A percentile compares a stretch with the other conserved stretches of the same genome.
These are phyloP conservation scores for Eulithis testata DNA, from an alignment of 2,888 invertebrate species.

Conservation along the genomic window DNA sequence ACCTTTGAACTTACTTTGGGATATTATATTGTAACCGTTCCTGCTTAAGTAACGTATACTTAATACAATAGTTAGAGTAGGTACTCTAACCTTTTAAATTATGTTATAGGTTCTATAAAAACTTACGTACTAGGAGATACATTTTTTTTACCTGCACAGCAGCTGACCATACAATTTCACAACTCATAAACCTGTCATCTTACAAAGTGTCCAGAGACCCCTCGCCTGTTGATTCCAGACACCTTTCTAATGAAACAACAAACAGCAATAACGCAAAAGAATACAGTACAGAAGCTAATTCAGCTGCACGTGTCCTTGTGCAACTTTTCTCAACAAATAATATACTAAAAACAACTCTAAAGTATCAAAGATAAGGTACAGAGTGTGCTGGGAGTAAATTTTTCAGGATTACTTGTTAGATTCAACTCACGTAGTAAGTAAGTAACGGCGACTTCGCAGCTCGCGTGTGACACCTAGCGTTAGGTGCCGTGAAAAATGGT, in stretches of 20 bases:
- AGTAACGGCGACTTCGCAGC: slow-evolving; percentile 79
- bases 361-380: slow-evolving; percentile 11
- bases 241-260: slow-evolving; percentile 50
- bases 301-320: slow-evolving; percentile 52
- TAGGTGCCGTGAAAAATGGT: slow-evolving; percentile 83
- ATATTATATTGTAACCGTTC: neutral
- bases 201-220: slow-evolving; percentile 32
- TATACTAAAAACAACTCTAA: slow-evolving; percentile 14
- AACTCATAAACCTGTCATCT: slow-evolving; percentile 32
- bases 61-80: no score
- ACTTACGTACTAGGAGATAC: no score
- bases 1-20: neutral
- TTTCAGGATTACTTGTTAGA: slow-evolving; percentile 59
- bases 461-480: slow-evolving; percentile 76
- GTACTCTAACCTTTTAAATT: no score
- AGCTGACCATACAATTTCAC: slow-evolving; percentile 25
- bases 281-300: slow-evolving; percentile 64
- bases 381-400: slow-evolving; percentile 36
- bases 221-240: slow-evolving; percentile 46
- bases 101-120: no score
- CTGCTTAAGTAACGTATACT: neutral
- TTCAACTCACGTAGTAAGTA: slow-evolving; percentile 70
- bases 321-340: slow-evolving; percentile 30
- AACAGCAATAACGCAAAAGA: slow-evolving; percentile 52
- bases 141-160: no score